A percentile compares a stretch with the other conserved stretches of the same genome.
Conservation (phyloP, 1,140 invertebrate genomes). For the Steinernema feltiae region DNA sequence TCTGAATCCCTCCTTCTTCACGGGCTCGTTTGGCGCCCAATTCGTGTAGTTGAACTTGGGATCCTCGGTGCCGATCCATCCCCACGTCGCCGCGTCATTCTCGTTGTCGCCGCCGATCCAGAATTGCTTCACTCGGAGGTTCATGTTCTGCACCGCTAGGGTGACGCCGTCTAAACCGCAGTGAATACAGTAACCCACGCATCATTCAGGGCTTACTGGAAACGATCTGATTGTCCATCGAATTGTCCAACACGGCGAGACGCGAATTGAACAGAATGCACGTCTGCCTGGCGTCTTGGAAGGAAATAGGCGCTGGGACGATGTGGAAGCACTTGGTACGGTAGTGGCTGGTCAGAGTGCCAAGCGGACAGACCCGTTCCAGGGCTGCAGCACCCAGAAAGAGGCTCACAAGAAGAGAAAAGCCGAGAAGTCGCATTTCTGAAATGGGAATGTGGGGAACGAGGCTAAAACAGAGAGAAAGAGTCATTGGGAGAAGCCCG, state of each 20-base stretch:
- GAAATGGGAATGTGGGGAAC: too few species aligned
- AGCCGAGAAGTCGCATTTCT: too few species aligned
- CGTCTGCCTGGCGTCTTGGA: not conserved
- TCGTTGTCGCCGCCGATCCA: not conserved
- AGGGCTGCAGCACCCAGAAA: not conserved
- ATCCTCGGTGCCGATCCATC: not conserved
- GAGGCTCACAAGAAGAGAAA: too few species aligned
- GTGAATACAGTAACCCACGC: not conserved
- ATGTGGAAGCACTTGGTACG: constrained; percentile 11
- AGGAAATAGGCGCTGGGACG: not conserved
- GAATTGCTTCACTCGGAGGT: not conserved
- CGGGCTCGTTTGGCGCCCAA: not conserved
- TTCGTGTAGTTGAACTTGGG: not conserved
- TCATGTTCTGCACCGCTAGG: not conserved
- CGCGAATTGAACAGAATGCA: not conserved
- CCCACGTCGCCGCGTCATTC: not conserved
- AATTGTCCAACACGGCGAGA: not conserved
- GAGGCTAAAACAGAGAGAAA: too few species aligned
- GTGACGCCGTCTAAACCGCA: not conserved
- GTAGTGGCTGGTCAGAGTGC: constrained; percentile 2
- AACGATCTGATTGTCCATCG: not conserved
- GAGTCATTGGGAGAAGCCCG: too few species aligned
- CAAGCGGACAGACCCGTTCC: not conserved
- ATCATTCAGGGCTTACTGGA: not conserved
- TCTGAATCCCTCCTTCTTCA: not conserved